A percentile compares a stretch with the other conserved stretches of the same genome.
Conservation (phyloP, 2,888 invertebrate species). For the Synanthedon formicaeformis region DNA sequence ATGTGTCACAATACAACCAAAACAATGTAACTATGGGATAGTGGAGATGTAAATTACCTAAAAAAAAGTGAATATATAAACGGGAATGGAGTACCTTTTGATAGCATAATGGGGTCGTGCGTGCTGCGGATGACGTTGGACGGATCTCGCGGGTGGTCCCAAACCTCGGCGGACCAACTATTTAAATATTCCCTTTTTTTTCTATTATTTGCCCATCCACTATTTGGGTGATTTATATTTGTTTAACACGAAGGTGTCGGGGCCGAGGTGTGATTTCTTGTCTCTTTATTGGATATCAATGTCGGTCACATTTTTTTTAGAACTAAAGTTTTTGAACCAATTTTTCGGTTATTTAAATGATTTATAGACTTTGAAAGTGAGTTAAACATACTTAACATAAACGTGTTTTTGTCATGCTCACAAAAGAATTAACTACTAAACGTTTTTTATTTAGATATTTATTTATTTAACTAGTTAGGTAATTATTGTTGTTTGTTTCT, state of each 20-base stretch:
- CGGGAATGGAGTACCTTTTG: slow-evolving; percentile 46
- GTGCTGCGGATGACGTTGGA: slow-evolving; percentile 37
- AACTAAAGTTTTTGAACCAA: background rate
- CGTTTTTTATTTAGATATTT: too few species aligned
- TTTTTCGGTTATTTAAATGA: background rate
- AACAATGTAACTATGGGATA: slow-evolving; percentile 17
- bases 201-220: slow-evolving; percentile 58
- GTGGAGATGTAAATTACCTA: slow-evolving; percentile 58
- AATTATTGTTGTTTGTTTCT: too few species aligned
- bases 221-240: slow-evolving; percentile 57
- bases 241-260: slow-evolving; percentile 60
- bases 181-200: slow-evolving; percentile 53
- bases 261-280: slow-evolving; percentile 55
- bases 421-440: too few species aligned
- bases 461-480: too few species aligned
- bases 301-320: slow-evolving; percentile 2
- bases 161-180: slow-evolving; percentile 36
- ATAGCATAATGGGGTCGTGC: slow-evolving; percentile 57
- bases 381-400: too few species aligned
- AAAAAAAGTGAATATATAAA: slow-evolving; percentile 41
- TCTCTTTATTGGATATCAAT: slow-evolving; percentile 46
- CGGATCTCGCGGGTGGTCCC: slow-evolving; percentile 61
- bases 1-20: slow-evolving; percentile 10
- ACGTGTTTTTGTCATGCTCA: too few species aligned
- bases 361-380: background rate